phyloP scores from a whole-genome alignment of 2,888 invertebrate species.

The Synergus itoensis region DNA sequence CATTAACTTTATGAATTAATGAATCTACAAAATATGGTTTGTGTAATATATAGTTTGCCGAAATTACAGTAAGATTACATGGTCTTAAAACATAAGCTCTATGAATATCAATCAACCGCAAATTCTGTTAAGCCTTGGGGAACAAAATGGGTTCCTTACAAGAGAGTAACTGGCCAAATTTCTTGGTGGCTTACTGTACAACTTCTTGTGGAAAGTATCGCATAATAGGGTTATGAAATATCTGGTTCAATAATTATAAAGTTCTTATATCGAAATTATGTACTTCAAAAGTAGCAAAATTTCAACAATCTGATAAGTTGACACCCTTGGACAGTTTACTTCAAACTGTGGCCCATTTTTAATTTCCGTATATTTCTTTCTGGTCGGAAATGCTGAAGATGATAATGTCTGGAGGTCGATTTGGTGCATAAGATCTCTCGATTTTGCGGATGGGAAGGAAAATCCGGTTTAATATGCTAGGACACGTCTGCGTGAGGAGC shows the following conservation, averaged over 20 bases:
- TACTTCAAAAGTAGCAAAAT: neutral
- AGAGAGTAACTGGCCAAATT: conserved; percentile 17
- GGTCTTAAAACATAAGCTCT: conserved; percentile 7
- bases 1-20: neutral
- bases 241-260: conserved; percentile 12
- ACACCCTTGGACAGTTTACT: conserved; percentile 1
- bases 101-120: conserved; percentile 29
- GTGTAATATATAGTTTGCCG: neutral
- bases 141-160: conserved; percentile 18
- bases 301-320: neutral
- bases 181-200: conserved; percentile 3
- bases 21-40: neutral
- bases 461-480: conserved; percentile 71
- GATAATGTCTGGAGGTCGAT: conserved; percentile 20
- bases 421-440: conserved; percentile 60
- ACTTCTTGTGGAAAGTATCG: conserved; percentile 20
- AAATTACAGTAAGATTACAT: conserved; percentile 14
- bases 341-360: neutral
- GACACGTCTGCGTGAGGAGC: conserved; percentile 70
- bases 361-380: neutral
- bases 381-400: conserved; percentile 10
- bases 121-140: conserved; percentile 27
- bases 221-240: conserved; percentile 14
- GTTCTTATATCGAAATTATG: conserved; percentile 6
- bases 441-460: conserved; percentile 60